Evolutionary conservation across 2,113 vertebrate genomes (phyloP), one percentile per base, ranked within the genome.

Genomic region (Numenius arquata): DNA sequence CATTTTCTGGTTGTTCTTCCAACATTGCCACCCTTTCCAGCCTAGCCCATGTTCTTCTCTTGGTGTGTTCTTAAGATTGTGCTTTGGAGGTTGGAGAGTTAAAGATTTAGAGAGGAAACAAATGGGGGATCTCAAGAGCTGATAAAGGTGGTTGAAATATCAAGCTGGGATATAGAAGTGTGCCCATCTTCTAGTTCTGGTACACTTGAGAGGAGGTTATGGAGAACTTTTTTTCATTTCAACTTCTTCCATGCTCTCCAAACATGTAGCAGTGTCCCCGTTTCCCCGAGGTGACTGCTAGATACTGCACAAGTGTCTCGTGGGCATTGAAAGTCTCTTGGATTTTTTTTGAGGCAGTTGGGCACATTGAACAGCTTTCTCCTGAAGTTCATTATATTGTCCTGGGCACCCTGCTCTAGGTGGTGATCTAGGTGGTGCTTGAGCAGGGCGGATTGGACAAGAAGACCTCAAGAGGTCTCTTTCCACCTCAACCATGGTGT

Each of bases 381-480:
- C 34, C 40, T 61, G 47, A 82, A 65, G 52, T 56, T 89, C 22
- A 6, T 41, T 29, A 3, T 43, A 19, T 56, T 55, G 30, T 78
- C 25, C 68, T 77, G 63, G 23, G 5, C 36, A 70, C 18, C 21
- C 22, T 85, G n/a, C 30, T 90, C 4, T 53, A 23, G 79, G 53
- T 72, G 71, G 23, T 92, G 26, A 43, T 72, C 47, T 47, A 47
- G 79, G 53, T 73, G 62, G 21, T 92, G 26, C 43, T 72, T 65
- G 30, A 78, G 29, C 27, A 45, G 38, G 29, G 10, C 0, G 0
- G 38, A 21, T 38, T 62, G 18, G 59, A 73, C 32, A 52, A 67
- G 36, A n/a, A 59, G 55, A 47, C 41, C 14, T 85, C 25, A 66
- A 32, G 32, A 78, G 16, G 27, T 81, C 19, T 20, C 55, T 91